Evolutionary conservation across 2,888 invertebrate genomes (phyloP).

Genomic region (Xanthostigma xanthostigma): DNA sequence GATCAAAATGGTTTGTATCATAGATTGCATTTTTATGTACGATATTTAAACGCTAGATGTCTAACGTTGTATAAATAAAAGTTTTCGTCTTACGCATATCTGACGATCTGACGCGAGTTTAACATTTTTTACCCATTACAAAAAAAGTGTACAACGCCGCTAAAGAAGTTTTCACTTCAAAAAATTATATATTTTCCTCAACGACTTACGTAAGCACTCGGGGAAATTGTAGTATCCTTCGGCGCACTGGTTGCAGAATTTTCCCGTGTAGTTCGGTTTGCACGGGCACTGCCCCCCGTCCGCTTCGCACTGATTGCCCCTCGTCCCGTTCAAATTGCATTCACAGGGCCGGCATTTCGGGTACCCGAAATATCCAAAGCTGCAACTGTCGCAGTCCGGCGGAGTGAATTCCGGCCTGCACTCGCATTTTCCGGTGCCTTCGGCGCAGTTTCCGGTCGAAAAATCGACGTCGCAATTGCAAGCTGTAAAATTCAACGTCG

Average conservation of each 20-base stretch:
- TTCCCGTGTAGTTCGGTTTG: constrained; percentile 74
- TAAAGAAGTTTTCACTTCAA: no score
- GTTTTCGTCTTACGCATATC: no score
- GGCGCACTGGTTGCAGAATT: constrained; percentile 76
- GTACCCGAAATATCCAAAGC: constrained; percentile 83
- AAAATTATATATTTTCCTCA: constrained; percentile 2
- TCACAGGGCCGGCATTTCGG: constrained; percentile 87
- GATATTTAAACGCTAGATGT: no score
- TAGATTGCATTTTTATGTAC: no score
- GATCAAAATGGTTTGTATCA: no score
- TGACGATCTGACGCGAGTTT: no score
- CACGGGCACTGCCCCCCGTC: constrained; percentile 76
- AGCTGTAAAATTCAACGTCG: constrained; percentile 35
- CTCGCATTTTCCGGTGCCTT: constrained; percentile 78
- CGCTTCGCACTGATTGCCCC: constrained; percentile 73
- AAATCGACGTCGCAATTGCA: constrained; percentile 74
- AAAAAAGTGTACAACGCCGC: no score
- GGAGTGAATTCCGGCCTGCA: constrained; percentile 68
- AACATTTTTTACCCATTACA: no score
- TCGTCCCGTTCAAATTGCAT: constrained; percentile 82
- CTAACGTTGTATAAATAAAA: no score
- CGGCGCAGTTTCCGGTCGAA: constrained; percentile 89
- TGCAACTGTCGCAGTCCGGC: constrained; percentile 71
- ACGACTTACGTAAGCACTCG: constrained; percentile 56
- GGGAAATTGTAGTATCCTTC: constrained; percentile 77